Evolutionary conservation across 2,888 invertebrate genomes (phyloP).

Genomic region (Lycaena phlaeas): DNA sequence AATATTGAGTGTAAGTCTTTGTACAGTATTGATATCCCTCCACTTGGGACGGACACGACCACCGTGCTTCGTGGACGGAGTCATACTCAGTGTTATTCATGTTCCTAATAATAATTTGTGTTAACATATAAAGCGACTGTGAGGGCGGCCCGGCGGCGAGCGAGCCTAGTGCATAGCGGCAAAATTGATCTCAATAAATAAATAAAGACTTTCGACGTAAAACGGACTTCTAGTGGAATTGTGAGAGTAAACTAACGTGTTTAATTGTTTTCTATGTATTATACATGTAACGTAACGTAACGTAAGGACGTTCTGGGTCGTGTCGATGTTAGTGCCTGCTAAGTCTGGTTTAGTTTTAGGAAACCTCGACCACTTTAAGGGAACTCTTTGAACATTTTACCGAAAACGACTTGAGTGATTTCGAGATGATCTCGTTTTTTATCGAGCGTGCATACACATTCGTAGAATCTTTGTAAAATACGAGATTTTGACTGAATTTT

Average conservation of each 20-base stretch:
- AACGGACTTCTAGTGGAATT: constrained; percentile 66
- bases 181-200: constrained; percentile 67
- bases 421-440: constrained; percentile 44
- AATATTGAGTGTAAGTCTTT: constrained; percentile 13
- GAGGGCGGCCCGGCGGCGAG: constrained; percentile 30
- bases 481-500: constrained; percentile 46
- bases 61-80: constrained; percentile 18
- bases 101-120: constrained; percentile 28
- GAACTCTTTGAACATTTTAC: constrained; percentile 52
- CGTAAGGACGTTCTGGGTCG: constrained; percentile 38
- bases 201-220: constrained; percentile 54
- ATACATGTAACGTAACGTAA: constrained; percentile 39
- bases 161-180: constrained; percentile 51
- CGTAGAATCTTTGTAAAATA: constrained; percentile 38
- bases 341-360: constrained; percentile 54
- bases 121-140: constrained; percentile 22
- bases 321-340: constrained; percentile 66
- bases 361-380: constrained; percentile 49
- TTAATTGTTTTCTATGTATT: constrained; percentile 65
- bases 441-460: constrained; percentile 25
- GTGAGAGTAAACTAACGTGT: constrained; percentile 56
- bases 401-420: constrained; percentile 48
- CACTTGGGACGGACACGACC: constrained; percentile 17
- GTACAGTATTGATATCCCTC: constrained; percentile 16
- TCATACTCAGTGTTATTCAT: constrained; percentile 19